These are phyloP conservation scores for Nesometra sesokonis DNA, from an alignment of 35 echinoderm and acorn worm genomes.

Conservation along the genomic window DNA sequence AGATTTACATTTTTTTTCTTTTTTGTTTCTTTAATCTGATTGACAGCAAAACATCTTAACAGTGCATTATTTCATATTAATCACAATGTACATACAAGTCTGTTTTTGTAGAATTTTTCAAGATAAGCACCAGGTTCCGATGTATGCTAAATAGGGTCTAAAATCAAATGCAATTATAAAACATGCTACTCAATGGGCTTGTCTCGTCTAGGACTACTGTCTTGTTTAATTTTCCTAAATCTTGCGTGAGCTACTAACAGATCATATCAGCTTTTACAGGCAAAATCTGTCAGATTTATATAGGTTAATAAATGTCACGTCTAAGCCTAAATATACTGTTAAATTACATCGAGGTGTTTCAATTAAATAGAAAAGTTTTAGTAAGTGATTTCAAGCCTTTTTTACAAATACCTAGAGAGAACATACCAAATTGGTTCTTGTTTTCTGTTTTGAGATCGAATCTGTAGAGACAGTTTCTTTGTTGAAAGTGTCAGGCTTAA, in stretches of 20 bases:
- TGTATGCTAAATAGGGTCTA: no score
- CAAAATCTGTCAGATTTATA: background rate
- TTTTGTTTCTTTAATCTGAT: no score
- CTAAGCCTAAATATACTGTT: background rate
- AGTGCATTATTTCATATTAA: no score
- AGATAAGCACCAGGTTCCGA: no score
- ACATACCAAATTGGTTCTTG: background rate
- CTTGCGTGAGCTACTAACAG: background rate
- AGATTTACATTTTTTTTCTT: no score
- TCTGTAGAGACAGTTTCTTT: background rate
- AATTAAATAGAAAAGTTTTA: background rate
- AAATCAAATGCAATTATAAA: no score
- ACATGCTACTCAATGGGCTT: background rate
- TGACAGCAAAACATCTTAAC: no score
- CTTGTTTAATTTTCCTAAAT: background rate
- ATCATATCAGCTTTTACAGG: background rate
- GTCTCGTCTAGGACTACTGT: background rate
- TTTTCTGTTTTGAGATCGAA: background rate
- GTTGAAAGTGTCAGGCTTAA: background rate
- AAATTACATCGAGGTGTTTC: background rate
- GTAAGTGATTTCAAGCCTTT: background rate
- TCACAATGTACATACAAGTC: no score
- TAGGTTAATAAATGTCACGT: background rate
- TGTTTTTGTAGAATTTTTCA: no score
- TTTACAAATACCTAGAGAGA: background rate